These are phyloP conservation scores for Cryptomyrus ogoouensis DNA, from an alignment of 2,113 vertebrate genomes.

Conservation along the genomic window DNA sequence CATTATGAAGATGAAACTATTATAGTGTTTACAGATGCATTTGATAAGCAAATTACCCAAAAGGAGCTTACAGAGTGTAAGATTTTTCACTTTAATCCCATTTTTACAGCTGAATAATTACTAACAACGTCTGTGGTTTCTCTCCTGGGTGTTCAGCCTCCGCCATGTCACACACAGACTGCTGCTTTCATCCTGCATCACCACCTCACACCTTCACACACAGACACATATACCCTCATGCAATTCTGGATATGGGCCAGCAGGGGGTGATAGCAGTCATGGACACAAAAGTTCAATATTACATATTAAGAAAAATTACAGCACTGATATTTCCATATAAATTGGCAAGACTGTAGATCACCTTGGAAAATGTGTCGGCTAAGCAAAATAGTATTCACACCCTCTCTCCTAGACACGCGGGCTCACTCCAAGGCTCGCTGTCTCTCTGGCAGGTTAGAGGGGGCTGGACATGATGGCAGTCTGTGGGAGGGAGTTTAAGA, in stretches of 20 bases:
- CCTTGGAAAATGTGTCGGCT: background rate
- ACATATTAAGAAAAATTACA: background rate
- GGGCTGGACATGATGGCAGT: background rate
- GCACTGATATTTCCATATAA: background rate
- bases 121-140: background rate
- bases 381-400: background rate
- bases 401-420: background rate
- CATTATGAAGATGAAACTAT: constrained; percentile 1
- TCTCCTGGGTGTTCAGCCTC: background rate
- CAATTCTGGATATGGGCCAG: background rate
- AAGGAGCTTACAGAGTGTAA: constrained; percentile 1
- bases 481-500: background rate
- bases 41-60: constrained; percentile 18
- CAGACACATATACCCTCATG: background rate
- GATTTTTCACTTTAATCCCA: constrained; percentile 9
- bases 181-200: background rate
- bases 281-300: background rate
- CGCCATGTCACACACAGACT: background rate
- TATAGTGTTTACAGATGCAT: constrained; percentile 5
- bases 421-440: background rate
- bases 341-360: background rate
- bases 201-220: background rate
- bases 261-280: background rate
- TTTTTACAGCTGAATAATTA: constrained; percentile 11
- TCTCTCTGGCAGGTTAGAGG: background rate